Evolutionary conservation across 1,140 invertebrate species (phyloP).

Genomic region (Harpegnathos saltator): DNA sequence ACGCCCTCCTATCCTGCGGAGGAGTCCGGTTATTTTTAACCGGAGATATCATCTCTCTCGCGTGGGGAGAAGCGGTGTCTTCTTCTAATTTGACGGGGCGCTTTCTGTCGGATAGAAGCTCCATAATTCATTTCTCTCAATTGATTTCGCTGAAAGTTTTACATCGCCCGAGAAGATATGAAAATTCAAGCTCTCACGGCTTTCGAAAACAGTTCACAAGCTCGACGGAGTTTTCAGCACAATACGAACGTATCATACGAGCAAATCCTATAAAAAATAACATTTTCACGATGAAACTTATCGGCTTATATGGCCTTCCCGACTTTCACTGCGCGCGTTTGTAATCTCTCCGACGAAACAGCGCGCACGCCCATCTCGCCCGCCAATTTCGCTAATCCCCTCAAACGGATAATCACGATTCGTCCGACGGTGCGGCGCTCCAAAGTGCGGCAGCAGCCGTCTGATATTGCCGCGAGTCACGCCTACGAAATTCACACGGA

Average conservation of each 20-base stretch:
- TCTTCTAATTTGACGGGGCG: too few species aligned
- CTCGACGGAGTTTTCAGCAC: neutral
- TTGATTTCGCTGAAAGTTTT: neutral
- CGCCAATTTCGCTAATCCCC: neutral
- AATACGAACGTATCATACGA: neutral
- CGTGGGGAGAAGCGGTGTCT: too few species aligned
- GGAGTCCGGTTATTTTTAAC: neutral
- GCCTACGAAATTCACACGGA: neutral
- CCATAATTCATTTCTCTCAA: neutral
- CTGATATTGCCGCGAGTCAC: neutral
- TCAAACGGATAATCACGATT: neutral
- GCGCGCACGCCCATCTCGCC: neutral
- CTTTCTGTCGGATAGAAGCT: too few species aligned
- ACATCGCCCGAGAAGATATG: neutral
- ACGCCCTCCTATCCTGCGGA: neutral
- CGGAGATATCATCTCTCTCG: neutral
- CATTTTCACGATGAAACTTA: neutral
- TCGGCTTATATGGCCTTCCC: neutral
- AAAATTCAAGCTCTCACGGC: neutral
- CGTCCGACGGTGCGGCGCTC: neutral
- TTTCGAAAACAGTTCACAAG: neutral
- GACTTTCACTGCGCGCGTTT: neutral
- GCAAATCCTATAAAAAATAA: neutral
- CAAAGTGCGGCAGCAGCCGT: neutral
- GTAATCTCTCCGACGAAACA: neutral